Percentiles rank a stretch among this genome's conserved stretches.
phyloP scores from a whole-genome alignment of 2,113 vertebrate species.

The Parus major region DNA sequence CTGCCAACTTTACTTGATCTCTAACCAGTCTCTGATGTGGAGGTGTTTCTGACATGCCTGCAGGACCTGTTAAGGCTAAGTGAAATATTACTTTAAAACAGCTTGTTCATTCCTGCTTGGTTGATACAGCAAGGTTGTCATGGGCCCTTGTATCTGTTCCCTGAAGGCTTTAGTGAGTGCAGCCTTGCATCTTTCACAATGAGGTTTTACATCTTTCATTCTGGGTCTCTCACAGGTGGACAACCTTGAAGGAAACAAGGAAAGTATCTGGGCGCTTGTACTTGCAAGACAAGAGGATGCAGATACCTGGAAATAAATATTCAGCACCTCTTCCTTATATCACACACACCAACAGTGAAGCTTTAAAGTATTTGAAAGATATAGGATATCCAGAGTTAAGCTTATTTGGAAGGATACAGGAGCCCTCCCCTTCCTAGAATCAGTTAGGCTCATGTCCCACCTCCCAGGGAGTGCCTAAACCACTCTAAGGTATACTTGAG shows the following conservation, averaged over 20 bases:
- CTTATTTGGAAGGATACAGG: not conserved
- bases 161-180: not conserved
- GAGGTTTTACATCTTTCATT: not conserved
- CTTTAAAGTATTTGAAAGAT: not conserved
- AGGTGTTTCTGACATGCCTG: not conserved
- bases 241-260: not conserved
- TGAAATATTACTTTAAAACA: not conserved
- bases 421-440: not conserved
- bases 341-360: not conserved
- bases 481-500: not conserved
- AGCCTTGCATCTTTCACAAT: not conserved
- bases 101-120: not conserved
- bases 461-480: not conserved
- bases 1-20: not conserved
- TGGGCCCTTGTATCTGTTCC: not conserved
- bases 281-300: not conserved
- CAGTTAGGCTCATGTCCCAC: not conserved
- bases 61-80: not conserved
- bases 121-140: not conserved
- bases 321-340: not conserved
- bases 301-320: not conserved
- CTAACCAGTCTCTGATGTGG: not conserved
- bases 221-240: not conserved
- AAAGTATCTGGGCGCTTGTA: not conserved
- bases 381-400: not conserved